Base-by-base conservation (phyloP, 2,888 invertebrate genomes). In the Thereva unica region DNA sequence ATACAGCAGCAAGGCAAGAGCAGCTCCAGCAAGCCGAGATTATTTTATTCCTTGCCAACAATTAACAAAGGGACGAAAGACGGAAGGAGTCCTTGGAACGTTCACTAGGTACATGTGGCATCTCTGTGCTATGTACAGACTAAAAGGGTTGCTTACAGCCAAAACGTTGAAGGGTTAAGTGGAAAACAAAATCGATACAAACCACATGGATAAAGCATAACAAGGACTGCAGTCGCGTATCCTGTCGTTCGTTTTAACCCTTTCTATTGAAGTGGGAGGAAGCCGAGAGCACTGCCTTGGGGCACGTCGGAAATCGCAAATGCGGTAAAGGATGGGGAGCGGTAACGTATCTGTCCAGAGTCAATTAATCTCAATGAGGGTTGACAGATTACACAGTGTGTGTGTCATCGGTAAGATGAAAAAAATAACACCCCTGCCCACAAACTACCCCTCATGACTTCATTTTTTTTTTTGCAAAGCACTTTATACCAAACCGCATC, bases 361-460 rank as follows among this genome's bases (percentile, higher is more conserved):
- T 66, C 66, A 66, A 61, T 59, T 67, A 53, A 67, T 67, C 67
- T 61, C 59, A 61, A 61, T 61, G 59, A 61, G 44, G 52, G 45
- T 34, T 53, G 59, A 53, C 53, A 61, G 50, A 57, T 52, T 45
- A 45, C 54, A 50, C 23, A 34, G 9, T 47, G 45, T 50, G 52
- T 52, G 57, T 52, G 50, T 67, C 52, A 50, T 50, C 50, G 42
- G 35, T 10, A 37, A 37, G n/a, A 40, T 9, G 38, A 12, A 47
- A 52, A 52, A 52, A 52, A 52, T 34, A 49, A 49, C 23, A 12
- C 6, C 9, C 47, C 35, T 47, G 47, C 59, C 59, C 57, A 44
- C 59, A 37, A 57, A n/a, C 35, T 37, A 35, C 10, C 44, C 57
- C 57, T 40, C 35, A 8, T 10, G 37, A 37, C 38, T 12, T 54